Base-by-base conservation (phyloP, 2,113 vertebrate genomes). In the Oncorhynchus clarkii region DNA sequence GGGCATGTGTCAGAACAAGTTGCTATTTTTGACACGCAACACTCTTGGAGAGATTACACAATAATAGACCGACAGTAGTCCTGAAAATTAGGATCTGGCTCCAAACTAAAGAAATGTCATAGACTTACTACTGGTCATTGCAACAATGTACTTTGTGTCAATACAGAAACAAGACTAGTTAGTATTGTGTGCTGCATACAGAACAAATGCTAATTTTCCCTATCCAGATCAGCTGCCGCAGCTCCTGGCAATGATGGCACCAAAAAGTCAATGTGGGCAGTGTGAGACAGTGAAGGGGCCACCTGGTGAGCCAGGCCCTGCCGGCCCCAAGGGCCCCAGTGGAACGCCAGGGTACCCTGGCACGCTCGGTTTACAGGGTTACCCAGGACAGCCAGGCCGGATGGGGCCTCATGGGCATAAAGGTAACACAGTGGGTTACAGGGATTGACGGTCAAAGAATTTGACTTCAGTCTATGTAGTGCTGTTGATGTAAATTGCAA, bases 291-390 rank as follows among this genome's bases (percentile, higher is more conserved):
- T 78, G 26, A 71, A 29, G 60, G 86, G 84, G 3, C 31, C 64
- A 45, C 84, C 82, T 18, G 86, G 86, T 1, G 29, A 71, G 65
- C 82, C 82, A n/a, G 86, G 86, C 5, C 49, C 70, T 5, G 74
- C 81, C 8, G 86, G 86, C 8, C 72, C 75, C 4, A 24, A 75
- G 34, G 86, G 86, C 24, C 70, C 81, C 2, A 62, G 31, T 11
- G 86, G 84, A 57, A 68, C 70, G 48, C 82, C 76, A 18, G 86
- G 86, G 9, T 78, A 84, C 67, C 84, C 82, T 5, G 84, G 86
- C 29, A 79, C 54, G 22, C n/a, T 57, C 11, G 86, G 84, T 11
- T 70, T 75, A n/a, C 73, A 74, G 57, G 86, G 86, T 5, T 88
- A 84, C 82, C 78, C 8, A 77, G 86, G 48, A 81, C 70, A 48